These are phyloP conservation scores for Helogale parvula DNA, from an alignment of 2,113 vertebrate species.

Conservation along the genomic window DNA sequence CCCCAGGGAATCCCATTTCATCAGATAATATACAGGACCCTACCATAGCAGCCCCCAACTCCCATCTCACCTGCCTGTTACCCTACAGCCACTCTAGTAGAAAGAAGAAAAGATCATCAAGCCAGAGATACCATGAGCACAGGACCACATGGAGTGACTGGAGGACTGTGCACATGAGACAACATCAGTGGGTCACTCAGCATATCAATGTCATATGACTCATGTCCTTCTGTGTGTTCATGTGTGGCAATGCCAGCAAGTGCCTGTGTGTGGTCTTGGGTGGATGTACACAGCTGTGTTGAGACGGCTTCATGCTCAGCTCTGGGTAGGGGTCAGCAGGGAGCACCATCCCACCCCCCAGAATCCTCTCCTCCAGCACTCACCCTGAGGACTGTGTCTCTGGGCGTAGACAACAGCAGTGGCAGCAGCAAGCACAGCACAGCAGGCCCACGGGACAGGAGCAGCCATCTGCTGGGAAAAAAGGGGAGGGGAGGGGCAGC, in stretches of 20 bases:
- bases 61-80: neutral
- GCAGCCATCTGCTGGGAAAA: constrained; percentile 93
- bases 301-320: neutral
- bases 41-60: neutral
- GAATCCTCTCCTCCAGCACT: constrained; percentile 80
- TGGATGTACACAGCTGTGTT: neutral
- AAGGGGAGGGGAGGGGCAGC: neutral
- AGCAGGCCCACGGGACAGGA: constrained; percentile 94
- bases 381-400: constrained; percentile 95
- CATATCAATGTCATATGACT: neutral
- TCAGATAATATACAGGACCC: neutral
- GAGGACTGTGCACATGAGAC: neutral
- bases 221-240: neutral
- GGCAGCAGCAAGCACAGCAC: constrained; percentile 90
- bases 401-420: constrained; percentile 94
- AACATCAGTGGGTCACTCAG: neutral
- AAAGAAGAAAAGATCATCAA: neutral
- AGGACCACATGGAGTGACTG: neutral
- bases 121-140: neutral
- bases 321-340: neutral
- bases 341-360: neutral
- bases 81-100: neutral
- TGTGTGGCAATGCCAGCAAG: neutral
- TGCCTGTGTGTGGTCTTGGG: neutral
- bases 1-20: neutral